phyloP scores from a whole-genome alignment of 2,797 vertebrate genomes.

The Eleutherodactylus coqui region DNA sequence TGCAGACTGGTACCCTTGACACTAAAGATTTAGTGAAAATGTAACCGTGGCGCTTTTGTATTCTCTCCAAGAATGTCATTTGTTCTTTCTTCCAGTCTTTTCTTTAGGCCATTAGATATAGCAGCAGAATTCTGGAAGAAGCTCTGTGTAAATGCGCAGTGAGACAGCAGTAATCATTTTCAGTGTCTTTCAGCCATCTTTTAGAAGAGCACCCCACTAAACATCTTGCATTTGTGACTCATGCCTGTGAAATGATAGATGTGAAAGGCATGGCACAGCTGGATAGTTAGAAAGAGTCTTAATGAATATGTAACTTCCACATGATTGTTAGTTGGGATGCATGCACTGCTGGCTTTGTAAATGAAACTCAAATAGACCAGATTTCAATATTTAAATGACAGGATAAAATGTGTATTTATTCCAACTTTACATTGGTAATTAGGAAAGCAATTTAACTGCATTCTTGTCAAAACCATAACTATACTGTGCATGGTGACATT shows the following conservation, averaged over 20 bases:
- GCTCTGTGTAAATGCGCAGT: conserved; percentile 36
- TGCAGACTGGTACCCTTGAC: conserved; percentile 52
- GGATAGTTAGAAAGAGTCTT: conserved; percentile 36
- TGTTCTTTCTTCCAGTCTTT: conserved; percentile 35
- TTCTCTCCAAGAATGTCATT: conserved; percentile 10
- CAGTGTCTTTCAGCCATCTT: conserved; percentile 42
- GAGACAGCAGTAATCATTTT: conserved; percentile 39
- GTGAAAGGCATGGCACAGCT: conserved; percentile 33
- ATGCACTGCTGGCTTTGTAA: conserved; percentile 19
- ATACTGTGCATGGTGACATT: conserved; percentile 36
- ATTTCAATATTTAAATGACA: conserved; percentile 38
- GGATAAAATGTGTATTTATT: conserved; percentile 42
- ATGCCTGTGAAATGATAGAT: conserved; percentile 32
- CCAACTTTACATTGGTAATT: conserved; percentile 33
- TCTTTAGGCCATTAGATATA: conserved; percentile 4
- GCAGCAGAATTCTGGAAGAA: conserved; percentile 29
- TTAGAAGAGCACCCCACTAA: conserved; percentile 42
- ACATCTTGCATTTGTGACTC: conserved; percentile 51
- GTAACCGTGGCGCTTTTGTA: conserved; percentile 41
- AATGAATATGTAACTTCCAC: conserved; percentile 54
- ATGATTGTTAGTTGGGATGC: conserved; percentile 41
- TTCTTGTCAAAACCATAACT: conserved; percentile 41
- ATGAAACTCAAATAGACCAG: conserved; percentile 37
- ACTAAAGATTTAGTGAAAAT: conserved; percentile 44
- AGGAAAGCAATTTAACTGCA: conserved; percentile 14